Conservation (phyloP, 1,140 invertebrate species). For the Drosophila insularis region DNA sequence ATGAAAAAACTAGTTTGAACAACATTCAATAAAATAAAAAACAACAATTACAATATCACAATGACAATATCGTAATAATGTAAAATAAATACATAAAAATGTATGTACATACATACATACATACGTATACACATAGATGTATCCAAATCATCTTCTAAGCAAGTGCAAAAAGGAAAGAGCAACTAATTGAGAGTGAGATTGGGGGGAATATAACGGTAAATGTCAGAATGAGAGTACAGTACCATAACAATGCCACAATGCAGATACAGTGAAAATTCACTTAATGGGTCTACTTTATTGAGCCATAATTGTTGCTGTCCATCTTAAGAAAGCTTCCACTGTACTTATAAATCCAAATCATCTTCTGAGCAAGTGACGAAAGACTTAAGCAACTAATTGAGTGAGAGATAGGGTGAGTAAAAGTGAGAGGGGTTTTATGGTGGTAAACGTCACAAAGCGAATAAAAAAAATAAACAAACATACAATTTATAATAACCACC, state of each 20-base stretch:
- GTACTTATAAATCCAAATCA: not conserved
- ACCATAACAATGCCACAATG: not conserved
- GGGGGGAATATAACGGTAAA: slow-evolving; percentile 1
- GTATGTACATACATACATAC: not conserved
- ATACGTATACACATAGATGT: not conserved
- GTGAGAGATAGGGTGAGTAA: not conserved
- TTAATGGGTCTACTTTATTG: too few species aligned
- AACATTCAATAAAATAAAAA: slow-evolving; percentile 46
- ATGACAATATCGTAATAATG: slow-evolving; percentile 51
- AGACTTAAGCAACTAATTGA: not conserved
- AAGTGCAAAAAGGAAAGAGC: not conserved
- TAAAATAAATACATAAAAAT: slow-evolving; percentile 1
- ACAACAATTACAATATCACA: slow-evolving; percentile 54
- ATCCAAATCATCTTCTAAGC: not conserved
- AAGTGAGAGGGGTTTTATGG: not conserved
- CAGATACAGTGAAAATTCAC: too few species aligned
- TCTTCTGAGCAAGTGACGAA: not conserved
- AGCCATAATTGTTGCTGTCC: too few species aligned
- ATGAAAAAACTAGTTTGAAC: slow-evolving; percentile 70
- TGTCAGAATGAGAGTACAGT: not conserved
- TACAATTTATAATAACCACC: not conserved
- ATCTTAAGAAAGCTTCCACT: too few species aligned
- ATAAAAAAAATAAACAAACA: not conserved
- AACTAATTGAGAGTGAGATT: not conserved
- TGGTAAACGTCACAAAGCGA: not conserved